Conservation (phyloP, 2,113 vertebrate species). For the Gallinago paraguaiae region DNA sequence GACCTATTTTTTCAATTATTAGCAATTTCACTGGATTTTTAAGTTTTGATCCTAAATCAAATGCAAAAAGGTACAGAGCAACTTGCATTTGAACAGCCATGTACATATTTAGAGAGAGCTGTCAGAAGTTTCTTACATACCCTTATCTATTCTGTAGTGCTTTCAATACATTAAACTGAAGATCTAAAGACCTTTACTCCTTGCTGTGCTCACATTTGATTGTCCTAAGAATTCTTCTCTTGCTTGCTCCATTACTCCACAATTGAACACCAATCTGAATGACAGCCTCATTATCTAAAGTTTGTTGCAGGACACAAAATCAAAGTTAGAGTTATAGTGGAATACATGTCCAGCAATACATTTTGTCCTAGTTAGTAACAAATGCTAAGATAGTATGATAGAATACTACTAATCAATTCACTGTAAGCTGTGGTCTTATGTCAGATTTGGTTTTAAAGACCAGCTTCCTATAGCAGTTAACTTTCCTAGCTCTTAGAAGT, state of each 20-base stretch:
- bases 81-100: not conserved
- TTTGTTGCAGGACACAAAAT: not conserved
- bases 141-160: not conserved
- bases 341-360: not conserved
- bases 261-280: accelerated
- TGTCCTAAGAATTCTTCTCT: not conserved
- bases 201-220: not conserved
- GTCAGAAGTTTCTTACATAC: not conserved
- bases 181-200: not conserved
- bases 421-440: not conserved
- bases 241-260: not conserved
- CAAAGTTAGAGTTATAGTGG: not conserved
- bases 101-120: not conserved
- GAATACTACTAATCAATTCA: not conserved
- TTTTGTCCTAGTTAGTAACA: not conserved
- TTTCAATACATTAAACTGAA: not conserved
- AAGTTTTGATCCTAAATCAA: not conserved
- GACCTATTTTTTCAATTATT: not conserved
- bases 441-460: not conserved
- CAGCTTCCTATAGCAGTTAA: not conserved
- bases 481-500: not conserved
- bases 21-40: not conserved
- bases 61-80: not conserved
- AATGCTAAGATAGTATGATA: not conserved
- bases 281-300: not conserved